phyloP scores from a whole-genome alignment of 2,113 vertebrate genomes.

The Odocoileus hemionus region DNA sequence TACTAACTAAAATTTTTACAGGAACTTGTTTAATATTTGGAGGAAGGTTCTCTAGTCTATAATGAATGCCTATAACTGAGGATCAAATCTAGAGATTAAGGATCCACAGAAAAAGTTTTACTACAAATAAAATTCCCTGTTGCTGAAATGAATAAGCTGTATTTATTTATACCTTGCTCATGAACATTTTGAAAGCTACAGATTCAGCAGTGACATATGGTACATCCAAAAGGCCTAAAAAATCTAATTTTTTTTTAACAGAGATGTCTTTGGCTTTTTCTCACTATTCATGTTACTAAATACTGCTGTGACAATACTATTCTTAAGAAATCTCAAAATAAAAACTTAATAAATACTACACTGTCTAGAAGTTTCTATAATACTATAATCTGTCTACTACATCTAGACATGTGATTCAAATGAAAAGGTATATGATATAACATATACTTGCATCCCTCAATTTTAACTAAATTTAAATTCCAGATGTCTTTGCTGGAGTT shows the following conservation, averaged over 20 bases:
- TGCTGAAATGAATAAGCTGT: constrained; percentile 33
- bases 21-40: neutral
- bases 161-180: constrained; percentile 64
- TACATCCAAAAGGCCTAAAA: constrained; percentile 34
- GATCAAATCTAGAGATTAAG: constrained; percentile 37
- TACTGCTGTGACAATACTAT: constrained; percentile 40
- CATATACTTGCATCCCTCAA: neutral
- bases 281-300: constrained; percentile 45
- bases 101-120: constrained; percentile 47
- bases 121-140: constrained; percentile 47
- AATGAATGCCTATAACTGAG: neutral
- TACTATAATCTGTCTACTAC: constrained; percentile 8
- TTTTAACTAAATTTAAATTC: constrained; percentile 4
- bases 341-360: constrained; percentile 53
- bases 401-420: neutral
- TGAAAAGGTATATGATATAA: neutral
- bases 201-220: constrained; percentile 62
- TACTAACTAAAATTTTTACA: neutral
- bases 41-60: neutral
- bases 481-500: neutral
- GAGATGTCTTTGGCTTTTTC: constrained; percentile 34
- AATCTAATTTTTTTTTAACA: neutral
- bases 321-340: constrained; percentile 45
- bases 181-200: constrained; percentile 53
- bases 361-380: neutral